Conservation (phyloP, 1,140 invertebrate species). For the Gerris buenoi region DNA sequence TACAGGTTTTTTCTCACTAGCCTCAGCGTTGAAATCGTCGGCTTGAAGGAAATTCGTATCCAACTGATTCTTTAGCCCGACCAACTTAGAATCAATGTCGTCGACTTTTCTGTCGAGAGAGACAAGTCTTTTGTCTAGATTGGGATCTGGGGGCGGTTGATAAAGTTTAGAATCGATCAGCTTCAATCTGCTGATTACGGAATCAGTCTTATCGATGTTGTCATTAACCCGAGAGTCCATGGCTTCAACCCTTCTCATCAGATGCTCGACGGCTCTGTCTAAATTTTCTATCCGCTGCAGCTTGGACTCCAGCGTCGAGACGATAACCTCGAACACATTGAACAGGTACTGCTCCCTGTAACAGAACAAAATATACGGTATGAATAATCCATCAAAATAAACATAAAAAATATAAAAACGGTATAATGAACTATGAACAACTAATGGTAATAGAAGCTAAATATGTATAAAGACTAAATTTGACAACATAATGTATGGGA, state of each 20-base stretch:
- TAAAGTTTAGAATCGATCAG: slow-evolving; percentile 56
- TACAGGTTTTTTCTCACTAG: slow-evolving; percentile 66
- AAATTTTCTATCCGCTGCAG: slow-evolving; percentile 70
- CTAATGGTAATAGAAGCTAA: no score
- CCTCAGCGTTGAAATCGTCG: slow-evolving; percentile 67
- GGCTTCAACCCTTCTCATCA: slow-evolving; percentile 65
- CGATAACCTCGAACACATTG: slow-evolving; percentile 73
- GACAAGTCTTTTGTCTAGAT: slow-evolving; percentile 44
- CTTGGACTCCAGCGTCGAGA: slow-evolving; percentile 72
- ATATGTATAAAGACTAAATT: no score
- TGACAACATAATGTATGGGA: no score
- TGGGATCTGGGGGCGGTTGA: slow-evolving; percentile 32
- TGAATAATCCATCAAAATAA: no score
- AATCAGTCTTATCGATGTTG: slow-evolving; percentile 68
- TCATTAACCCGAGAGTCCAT: slow-evolving; percentile 62
- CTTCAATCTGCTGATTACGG: slow-evolving; percentile 55
- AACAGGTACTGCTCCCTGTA: slow-evolving; percentile 75
- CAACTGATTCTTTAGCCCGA: slow-evolving; percentile 59
- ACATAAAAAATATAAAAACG: no score
- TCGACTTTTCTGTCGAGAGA: slow-evolving; percentile 64
- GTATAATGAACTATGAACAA: no score
- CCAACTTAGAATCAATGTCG: slow-evolving; percentile 61
- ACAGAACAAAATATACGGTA: no score
- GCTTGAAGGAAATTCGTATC: slow-evolving; percentile 62
- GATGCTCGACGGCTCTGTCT: slow-evolving; percentile 66